Percentiles rank a stretch among this genome's conserved stretches.
These are phyloP conservation scores for Platygyra sinensis DNA, from an alignment of 64 coral and sea anemone genomes.

Conservation along the genomic window DNA sequence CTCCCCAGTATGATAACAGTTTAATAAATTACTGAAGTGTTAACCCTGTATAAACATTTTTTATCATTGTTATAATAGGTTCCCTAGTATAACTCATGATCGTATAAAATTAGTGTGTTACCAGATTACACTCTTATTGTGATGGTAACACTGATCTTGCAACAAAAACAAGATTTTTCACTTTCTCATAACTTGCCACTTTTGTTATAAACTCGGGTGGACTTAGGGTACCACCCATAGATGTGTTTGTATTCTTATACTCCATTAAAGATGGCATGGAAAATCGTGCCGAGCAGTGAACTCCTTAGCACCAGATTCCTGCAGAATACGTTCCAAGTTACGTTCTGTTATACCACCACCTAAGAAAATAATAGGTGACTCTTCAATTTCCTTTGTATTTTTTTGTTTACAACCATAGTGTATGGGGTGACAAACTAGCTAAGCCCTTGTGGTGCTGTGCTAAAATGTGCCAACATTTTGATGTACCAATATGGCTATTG, in stretches of 20 bases:
- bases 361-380: neutral
- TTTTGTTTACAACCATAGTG: neutral
- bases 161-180: constrained; percentile 53
- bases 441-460: no score
- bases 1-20: no score
- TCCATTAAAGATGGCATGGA: constrained; percentile 75
- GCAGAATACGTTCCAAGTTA: constrained; percentile 81
- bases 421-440: neutral
- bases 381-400: neutral
- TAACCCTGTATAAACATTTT: no score
- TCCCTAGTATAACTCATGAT: neutral
- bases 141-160: constrained; percentile 20
- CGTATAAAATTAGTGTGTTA: no score
- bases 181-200: constrained; percentile 61
- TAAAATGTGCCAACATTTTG: no score
- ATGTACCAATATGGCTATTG: no score
- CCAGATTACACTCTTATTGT: neutral
- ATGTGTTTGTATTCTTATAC: constrained; percentile 64
- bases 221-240: constrained; percentile 82
- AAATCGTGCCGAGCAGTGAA: constrained; percentile 88
- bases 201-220: constrained; percentile 76
- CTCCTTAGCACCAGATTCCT: constrained; percentile 73
- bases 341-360: constrained; percentile 95
- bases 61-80: no score
- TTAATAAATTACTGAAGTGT: no score